These are phyloP conservation scores for Tylochromis polylepis DNA, from an alignment of 2,113 vertebrate genomes.

Conservation along the genomic window DNA sequence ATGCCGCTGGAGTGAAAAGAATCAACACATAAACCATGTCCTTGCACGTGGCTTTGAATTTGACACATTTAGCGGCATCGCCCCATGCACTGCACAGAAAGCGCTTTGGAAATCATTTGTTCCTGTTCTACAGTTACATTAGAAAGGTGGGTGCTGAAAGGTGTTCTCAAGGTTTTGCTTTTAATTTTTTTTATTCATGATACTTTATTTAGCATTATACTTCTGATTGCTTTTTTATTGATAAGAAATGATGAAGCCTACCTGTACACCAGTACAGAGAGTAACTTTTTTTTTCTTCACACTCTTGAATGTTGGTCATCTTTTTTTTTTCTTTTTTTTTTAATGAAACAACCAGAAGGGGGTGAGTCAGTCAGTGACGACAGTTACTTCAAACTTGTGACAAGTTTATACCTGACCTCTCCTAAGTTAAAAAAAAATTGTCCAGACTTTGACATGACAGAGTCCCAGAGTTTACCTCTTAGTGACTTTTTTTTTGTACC, in stretches of 20 bases:
- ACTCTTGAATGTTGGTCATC: neutral
- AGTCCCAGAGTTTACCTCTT: slow-evolving; percentile 36
- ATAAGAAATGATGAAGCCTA: neutral
- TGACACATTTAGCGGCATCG: neutral
- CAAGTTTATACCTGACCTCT: neutral
- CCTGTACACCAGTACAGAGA: neutral
- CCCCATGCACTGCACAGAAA: neutral
- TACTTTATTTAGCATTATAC: neutral
- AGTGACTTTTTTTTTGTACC: slow-evolving; percentile 41
- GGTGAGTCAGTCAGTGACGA: neutral
- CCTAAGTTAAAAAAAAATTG: neutral
- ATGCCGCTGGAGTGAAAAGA: neutral
- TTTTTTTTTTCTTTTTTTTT: neutral
- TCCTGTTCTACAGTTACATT: neutral
- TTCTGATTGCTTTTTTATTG: neutral
- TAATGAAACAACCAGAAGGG: neutral
- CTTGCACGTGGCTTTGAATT: neutral
- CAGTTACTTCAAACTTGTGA: neutral
- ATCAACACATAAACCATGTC: neutral
- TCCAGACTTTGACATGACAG: slow-evolving; percentile 15
- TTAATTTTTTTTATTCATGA: neutral
- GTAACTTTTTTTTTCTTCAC: neutral
- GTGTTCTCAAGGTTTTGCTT: neutral
- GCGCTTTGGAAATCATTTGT: neutral
- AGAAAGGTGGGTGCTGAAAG: neutral